Base-by-base conservation (phyloP, 2,113 vertebrate species). In the Xyliphius kryptos region DNA sequence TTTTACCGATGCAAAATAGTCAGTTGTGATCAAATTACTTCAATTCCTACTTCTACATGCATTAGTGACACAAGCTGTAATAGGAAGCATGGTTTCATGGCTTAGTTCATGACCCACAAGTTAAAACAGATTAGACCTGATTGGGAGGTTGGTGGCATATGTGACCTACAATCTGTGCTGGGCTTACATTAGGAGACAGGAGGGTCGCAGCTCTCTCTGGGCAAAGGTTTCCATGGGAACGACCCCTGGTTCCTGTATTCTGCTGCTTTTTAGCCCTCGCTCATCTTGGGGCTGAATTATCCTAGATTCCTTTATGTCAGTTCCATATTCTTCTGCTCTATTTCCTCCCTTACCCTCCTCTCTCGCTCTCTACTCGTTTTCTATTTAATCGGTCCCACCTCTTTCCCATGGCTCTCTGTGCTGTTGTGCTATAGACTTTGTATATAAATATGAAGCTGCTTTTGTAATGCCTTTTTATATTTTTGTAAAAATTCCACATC, bases 221-320 rank as follows among this genome's bases (percentile, higher is more conserved):
- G 81, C 79, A 79, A 79, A 81, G 79, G 84, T 88, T 86, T 79
- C 85, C 83, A 88, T 86, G 83, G 84, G 72, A 87, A 88, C 82
- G 75, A 80, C 79, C 79, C 76, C 78, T 70, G 67, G 77, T 76
- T 80, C 66, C 71, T 73, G 66, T 82, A 82, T 82, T 85, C 78
- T 83, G 80, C 81, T 85, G 80, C 77, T 82, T 74, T 80, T 74
- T 74, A 75, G 78, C 74, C 72, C 73, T 79, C 77, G 44, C 76
- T 84, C 78, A 80, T 82, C 83, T 85, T 70, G 66, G 73, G 77
- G 68, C 72, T 72, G 70, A 81, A 82, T 74, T 73, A 81, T 78
- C 67, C 79, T 80, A 74, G 74, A 81, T 80, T 83, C 81, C 81
- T 81, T 83, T 85, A 82, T 83, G 82, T 85, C 79, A 77, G 74